Evolutionary conservation across 2,888 invertebrate species (phyloP), one percentile per base, ranked within the genome.

Genomic region (Panzeria rudis): DNA sequence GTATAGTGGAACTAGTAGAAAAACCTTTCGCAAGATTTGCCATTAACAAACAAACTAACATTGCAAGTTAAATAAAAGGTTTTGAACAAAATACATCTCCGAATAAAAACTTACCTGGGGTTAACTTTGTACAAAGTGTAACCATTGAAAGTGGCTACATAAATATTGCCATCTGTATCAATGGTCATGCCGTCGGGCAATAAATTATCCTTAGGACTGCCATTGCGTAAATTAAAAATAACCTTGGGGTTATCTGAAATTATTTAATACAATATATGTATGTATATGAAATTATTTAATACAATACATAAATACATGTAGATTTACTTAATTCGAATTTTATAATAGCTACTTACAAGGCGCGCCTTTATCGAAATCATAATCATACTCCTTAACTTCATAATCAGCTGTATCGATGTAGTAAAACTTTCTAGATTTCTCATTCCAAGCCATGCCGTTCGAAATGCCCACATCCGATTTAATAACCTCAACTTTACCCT

Each of bases 401-500:
- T 94, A 93, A 86, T 95, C 95, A 50, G 94, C 93, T 2, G 96
- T 95, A 92, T 97, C 97, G 0, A 95, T 95, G 91, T 94, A 97
- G 92, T 95, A 96, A 93, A 97, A 95, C 29, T 94, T 95, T 76
- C 94, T 94, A 86, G 93, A 93, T 71, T 94, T 92, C 7, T 93
- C 91, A 89, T 96, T 95, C 97, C 97, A 97, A 73, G 96, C 95
- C 47, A 97, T 92, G 0, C 97, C 97, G 92, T 97, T 97, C 41
- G 96, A 95, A 87, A 97, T 94, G 87, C 94, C 94, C 25, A 96
- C 91, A 82, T 92, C 89, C 20, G 87, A 88, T 80, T 90, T 91
- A 13, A 91, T 87, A 69, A 90, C 73, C 11, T 88, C 80, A 9
- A 88, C 84, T 62, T 88, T 86, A 61, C 90, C 89, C 25, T 89